Conservation (phyloP, 1,140 invertebrate genomes). For the Ostrea edulis region DNA sequence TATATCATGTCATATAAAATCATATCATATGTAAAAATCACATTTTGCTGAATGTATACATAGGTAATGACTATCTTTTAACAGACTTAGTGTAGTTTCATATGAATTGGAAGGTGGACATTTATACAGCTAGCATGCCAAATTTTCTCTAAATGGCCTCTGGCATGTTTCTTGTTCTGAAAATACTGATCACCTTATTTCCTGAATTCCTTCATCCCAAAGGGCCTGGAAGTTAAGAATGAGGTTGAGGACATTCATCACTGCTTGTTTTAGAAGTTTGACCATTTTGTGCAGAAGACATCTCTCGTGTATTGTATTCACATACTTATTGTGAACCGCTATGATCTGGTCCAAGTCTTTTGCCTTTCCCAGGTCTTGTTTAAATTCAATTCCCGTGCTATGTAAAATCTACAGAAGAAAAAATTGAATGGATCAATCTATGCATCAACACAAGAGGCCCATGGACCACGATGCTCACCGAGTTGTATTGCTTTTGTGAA, state of each 20-base stretch:
- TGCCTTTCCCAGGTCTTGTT: conserved; percentile 79
- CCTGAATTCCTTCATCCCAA: conserved; percentile 73
- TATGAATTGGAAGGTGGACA: too few species aligned
- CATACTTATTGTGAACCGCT: conserved; percentile 68
- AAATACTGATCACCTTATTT: conserved; percentile 71
- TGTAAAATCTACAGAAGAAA: conserved; percentile 79
- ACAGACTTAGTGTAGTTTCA: too few species aligned
- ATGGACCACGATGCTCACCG: too few species aligned
- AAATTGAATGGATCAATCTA: background rate
- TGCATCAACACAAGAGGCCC: too few species aligned
- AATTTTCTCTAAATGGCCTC: too few species aligned
- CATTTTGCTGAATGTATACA: too few species aligned
- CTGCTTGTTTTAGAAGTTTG: conserved; percentile 69
- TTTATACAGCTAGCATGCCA: too few species aligned
- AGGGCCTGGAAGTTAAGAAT: conserved; percentile 66
- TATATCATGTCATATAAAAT: too few species aligned
- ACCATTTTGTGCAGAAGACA: conserved; percentile 74
- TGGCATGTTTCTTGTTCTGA: too few species aligned
- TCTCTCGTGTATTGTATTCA: conserved; percentile 71
- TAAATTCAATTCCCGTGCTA: conserved; percentile 80
- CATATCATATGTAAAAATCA: too few species aligned
- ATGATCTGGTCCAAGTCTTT: conserved; percentile 80
- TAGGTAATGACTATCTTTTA: too few species aligned
- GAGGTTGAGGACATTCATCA: conserved; percentile 72
- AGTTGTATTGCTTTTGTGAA: too few species aligned